Conservation (phyloP, 2,888 invertebrate species). For the Cosmia pyralina region DNA sequence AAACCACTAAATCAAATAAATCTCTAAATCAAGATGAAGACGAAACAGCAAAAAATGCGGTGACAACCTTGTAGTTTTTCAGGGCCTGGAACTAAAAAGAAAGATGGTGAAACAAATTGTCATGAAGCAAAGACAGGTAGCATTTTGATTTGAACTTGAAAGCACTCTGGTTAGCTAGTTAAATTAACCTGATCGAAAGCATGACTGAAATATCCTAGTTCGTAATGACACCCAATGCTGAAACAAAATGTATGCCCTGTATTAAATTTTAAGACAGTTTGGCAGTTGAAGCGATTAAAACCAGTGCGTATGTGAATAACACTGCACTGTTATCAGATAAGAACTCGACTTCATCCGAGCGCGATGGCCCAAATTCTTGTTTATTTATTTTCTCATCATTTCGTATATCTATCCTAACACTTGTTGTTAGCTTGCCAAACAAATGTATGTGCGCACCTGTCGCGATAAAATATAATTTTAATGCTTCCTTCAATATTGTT, state of each 20-base stretch:
- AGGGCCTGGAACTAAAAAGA: not conserved
- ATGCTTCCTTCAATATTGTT: conserved; percentile 49
- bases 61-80: not conserved
- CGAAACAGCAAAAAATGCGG: not conserved
- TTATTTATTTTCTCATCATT: conserved; percentile 36
- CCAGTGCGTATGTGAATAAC: conserved; percentile 31
- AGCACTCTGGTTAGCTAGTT: not conserved
- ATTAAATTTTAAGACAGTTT: conserved; percentile 27
- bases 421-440: conserved; percentile 43
- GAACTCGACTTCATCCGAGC: not conserved
- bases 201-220: conserved; percentile 5
- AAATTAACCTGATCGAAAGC: conserved; percentile 5
- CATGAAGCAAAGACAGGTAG: not conserved
- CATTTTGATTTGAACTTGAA: not conserved
- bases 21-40: not conserved
- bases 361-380: conserved; percentile 45
- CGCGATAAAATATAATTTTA: conserved; percentile 37
- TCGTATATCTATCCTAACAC: conserved; percentile 38
- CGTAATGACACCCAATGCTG: not conserved
- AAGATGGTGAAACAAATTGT: not conserved
- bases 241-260: conserved; percentile 23
- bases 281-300: conserved; percentile 34
- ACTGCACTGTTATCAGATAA: conserved; percentile 53
- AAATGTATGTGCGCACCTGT: conserved; percentile 20
- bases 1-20: not conserved